These are phyloP conservation scores for Amazonetta brasiliensis DNA, from an alignment of 2,797 vertebrate genomes.

Conservation along the genomic window DNA sequence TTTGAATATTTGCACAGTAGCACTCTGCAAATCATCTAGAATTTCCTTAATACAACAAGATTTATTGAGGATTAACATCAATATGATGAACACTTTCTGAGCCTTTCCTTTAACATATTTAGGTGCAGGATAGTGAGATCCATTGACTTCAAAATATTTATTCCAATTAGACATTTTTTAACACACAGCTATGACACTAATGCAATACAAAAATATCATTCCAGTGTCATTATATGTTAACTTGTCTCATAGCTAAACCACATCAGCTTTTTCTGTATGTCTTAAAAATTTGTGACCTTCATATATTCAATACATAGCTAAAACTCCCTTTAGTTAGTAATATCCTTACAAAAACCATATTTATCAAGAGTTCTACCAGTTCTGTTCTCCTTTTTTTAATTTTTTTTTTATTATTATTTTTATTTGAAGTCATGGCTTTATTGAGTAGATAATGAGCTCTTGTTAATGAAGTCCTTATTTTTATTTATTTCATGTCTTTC, in stretches of 20 bases:
- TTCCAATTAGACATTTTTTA: background rate
- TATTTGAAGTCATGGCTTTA: background rate
- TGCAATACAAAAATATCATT: background rate
- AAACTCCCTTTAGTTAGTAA: background rate
- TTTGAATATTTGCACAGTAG: constrained; percentile 48
- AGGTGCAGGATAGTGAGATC: background rate
- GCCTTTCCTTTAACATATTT: background rate
- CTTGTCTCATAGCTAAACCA: background rate
- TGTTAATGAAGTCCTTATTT: background rate
- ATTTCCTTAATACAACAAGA: constrained; percentile 45
- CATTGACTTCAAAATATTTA: background rate
- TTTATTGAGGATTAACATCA: constrained; percentile 30
- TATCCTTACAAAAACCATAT: background rate
- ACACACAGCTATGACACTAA: background rate
- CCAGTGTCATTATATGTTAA: background rate
- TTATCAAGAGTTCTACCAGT: background rate
- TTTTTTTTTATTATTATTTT: background rate
- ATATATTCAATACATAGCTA: background rate
- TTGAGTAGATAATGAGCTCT: background rate
- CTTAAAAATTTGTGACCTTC: background rate
- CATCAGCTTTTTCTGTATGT: background rate
- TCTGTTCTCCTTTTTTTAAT: background rate
- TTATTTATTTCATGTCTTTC: background rate
- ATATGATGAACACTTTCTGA: background rate
- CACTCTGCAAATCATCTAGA: constrained; percentile 23